phyloP scores from a whole-genome alignment of 2,797 vertebrate genomes.

The Gymnoscopelus braueri region DNA sequence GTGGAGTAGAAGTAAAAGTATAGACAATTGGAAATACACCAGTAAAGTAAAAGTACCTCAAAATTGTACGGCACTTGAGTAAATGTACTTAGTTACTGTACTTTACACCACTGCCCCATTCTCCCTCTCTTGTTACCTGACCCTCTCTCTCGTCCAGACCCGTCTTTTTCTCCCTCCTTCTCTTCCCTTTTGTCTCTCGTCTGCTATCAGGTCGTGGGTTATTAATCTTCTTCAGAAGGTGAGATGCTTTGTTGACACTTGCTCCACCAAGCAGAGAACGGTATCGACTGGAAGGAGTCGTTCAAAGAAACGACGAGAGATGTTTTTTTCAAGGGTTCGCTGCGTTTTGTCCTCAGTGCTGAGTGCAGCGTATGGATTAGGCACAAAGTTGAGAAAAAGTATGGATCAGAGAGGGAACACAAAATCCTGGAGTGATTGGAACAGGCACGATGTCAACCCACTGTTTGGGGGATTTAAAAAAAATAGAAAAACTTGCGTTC shows the following conservation, averaged over 20 bases:
- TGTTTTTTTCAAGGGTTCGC: slow-evolving; percentile 43
- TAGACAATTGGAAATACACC: too few species aligned
- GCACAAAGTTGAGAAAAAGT: slow-evolving; percentile 50
- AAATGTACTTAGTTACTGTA: too few species aligned
- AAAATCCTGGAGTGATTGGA: too few species aligned
- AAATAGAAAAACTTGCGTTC: too few species aligned
- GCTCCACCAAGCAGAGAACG: slow-evolving; percentile 31
- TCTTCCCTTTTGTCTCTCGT: slow-evolving; percentile 13
- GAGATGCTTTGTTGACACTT: slow-evolving; percentile 32
- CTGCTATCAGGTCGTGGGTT: slow-evolving; percentile 49
- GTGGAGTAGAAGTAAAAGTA: too few species aligned
- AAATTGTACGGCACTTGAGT: too few species aligned
- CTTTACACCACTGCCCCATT: not conserved
- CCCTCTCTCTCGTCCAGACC: slow-evolving; percentile 9
- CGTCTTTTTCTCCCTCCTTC: not conserved
- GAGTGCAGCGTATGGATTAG: slow-evolving; percentile 51
- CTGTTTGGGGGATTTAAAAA: too few species aligned
- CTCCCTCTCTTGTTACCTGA: slow-evolving; percentile 11
- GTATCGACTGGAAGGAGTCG: slow-evolving; percentile 50
- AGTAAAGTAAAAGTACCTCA: too few species aligned
- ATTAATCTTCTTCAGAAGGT: slow-evolving; percentile 52
- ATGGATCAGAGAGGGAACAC: slow-evolving; percentile 33
- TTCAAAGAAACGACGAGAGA: slow-evolving; percentile 45
- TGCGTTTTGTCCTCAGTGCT: slow-evolving; percentile 42
- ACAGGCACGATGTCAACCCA: too few species aligned